Conservation (phyloP, 2,113 vertebrate genomes). For the Scomber japonicus region DNA sequence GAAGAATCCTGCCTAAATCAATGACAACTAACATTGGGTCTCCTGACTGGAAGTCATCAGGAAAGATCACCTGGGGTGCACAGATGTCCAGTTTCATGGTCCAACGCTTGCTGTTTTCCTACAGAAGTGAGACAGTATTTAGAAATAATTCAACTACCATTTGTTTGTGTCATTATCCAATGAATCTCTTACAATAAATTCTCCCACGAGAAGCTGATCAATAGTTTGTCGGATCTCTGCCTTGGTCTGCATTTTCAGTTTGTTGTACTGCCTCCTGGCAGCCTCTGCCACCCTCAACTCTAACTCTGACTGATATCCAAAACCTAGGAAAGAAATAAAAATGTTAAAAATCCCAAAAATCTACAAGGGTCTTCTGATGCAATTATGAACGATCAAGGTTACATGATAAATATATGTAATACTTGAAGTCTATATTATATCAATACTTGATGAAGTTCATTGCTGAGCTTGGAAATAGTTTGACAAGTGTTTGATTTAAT, state of each 20-base stretch:
- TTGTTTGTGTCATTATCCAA: neutral
- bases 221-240: conserved; percentile 97
- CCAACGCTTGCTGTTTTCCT: conserved; percentile 97
- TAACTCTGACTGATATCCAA: conserved; percentile 97
- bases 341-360: neutral
- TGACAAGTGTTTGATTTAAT: no score
- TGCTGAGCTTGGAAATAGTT: no score
- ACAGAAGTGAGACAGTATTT: conserved; percentile 8
- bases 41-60: conserved; percentile 94
- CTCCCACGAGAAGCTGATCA: conserved; percentile 95
- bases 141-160: neutral
- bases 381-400: no score
- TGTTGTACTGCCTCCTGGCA: conserved; percentile 97
- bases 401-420: no score
- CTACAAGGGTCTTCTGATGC: no score
- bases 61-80: conserved; percentile 98
- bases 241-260: conserved; percentile 98
- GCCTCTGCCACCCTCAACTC: conserved; percentile 95
- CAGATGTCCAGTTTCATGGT: conserved; percentile 95
- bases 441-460: no score
- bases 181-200: conserved; percentile 93
- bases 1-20: conserved; percentile 95
- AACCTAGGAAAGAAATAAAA: conserved; percentile 83
- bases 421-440: no score
- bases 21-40: conserved; percentile 95